Evolutionary conservation across 2,888 invertebrate genomes (phyloP), one percentile per base, ranked within the genome.

Genomic region (Hetaerina titia): DNA sequence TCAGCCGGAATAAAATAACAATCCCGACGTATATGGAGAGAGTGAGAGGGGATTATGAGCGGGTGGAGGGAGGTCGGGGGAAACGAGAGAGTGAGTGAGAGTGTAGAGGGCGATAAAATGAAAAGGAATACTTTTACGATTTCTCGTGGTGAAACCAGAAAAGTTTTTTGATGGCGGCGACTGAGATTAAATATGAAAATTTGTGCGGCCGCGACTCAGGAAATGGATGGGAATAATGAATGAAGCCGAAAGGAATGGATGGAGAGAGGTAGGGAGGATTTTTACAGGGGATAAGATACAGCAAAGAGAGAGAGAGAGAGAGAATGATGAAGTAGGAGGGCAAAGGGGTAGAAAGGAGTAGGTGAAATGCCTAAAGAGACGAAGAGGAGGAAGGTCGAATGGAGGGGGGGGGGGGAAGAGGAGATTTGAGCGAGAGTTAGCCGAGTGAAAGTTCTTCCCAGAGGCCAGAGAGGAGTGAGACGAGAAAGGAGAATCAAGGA

Each of bases 111-210:
- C n/a, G 92, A 69, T 63, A 92, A 92, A 74, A 92, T 63, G 90
- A 69, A 64, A 89, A 64, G 90, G 56, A 92, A 56, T 74, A 56
- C 92, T 56, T 92, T 92, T 64, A 92, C 92, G 92, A 92, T 92
- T 57, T 57, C 63, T 56, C 81, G 81, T 15, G 69, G 69, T 17
- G 92, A 92, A 92, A 69, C 92, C 56, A 69, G 69, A 92, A 92
- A 92, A 92, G 92, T 92, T 92, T 69, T 81, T 74, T 69, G 92
- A 56, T 56, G 56, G 31, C 74, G 92, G 92, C 56, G 92, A 74
- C 92, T 69, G 69, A 74, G 74, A 92, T 92, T 92, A 92, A 92
- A 92, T 92, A 69, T 69, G 69, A 92, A 92, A 92, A 92, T 74
- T 64, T 92, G 92, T 92, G 92, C 64, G 92, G 69, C 56, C 64